phyloP scores from a whole-genome alignment of 2,113 vertebrate species.

The Ceuthmochares aereus region DNA sequence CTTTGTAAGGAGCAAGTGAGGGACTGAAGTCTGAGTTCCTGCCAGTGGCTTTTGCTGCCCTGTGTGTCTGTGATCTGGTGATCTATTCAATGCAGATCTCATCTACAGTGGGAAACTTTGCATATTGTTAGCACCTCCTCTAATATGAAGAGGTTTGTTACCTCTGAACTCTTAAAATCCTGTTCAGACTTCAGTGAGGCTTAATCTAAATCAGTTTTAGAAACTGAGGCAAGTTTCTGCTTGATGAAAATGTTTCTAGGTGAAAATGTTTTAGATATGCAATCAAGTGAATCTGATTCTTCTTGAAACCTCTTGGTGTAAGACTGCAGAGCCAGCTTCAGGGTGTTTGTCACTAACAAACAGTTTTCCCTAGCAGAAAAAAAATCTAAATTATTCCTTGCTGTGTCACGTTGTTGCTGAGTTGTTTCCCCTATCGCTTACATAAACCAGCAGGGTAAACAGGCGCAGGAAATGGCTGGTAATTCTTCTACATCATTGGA shows the following conservation, averaged over 20 bases:
- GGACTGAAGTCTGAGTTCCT: background rate
- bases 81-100: background rate
- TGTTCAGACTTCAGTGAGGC: background rate
- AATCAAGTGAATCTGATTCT: background rate
- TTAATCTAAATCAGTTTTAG: no score
- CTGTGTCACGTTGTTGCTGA: background rate
- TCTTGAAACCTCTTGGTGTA: background rate
- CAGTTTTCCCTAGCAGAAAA: background rate
- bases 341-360: background rate
- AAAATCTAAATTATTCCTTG: background rate
- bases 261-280: background rate
- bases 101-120: background rate
- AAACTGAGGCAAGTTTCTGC: no score
- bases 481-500: background rate
- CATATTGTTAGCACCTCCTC: background rate
- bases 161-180: background rate
- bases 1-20: background rate
- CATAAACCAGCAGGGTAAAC: slow-evolving; percentile 14
- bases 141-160: background rate
- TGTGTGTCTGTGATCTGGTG: no score
- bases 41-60: background rate
- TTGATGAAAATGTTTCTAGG: background rate
- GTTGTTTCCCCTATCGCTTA: slow-evolving; percentile 20
- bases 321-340: background rate
- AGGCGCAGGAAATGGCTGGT: slow-evolving; percentile 2